Conservation (phyloP, 2,888 invertebrate species). For the Ernsta delagoae region DNA sequence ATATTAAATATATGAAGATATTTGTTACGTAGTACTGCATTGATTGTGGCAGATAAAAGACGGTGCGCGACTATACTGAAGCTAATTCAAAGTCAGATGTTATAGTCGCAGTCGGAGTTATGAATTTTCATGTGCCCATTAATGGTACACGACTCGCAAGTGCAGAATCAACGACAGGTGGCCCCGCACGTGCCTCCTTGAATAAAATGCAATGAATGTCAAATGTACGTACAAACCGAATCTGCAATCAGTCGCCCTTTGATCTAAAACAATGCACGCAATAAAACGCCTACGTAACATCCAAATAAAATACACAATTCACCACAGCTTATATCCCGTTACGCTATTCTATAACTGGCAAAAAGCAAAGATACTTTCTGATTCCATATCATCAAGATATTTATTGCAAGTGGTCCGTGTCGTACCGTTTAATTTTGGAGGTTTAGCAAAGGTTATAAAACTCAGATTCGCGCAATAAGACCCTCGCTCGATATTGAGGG, state of each 20-base stretch:
- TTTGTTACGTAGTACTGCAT: constrained; percentile 8
- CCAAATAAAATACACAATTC: constrained; percentile 55
- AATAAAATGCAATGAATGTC: constrained; percentile 84
- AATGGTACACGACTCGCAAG: constrained; percentile 57
- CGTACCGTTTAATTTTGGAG: constrained; percentile 65
- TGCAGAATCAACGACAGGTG: constrained; percentile 80
- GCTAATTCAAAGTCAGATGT: constrained; percentile 16
- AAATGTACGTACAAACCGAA: constrained; percentile 61
- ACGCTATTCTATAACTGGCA: constrained; percentile 54
- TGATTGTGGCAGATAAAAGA: constrained; percentile 12
- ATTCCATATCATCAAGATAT: constrained; percentile 84
- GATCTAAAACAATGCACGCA: constrained; percentile 49
- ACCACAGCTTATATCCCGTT: constrained; percentile 48
- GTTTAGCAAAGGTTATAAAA: constrained; percentile 60
- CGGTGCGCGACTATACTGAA: constrained; percentile 2
- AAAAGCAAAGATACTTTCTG: constrained; percentile 76
- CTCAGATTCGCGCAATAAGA: constrained; percentile 58
- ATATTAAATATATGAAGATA: constrained; percentile 10
- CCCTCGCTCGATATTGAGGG: constrained; percentile 57
- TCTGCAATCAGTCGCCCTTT: constrained; percentile 50
- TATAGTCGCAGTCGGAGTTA: constrained; percentile 37
- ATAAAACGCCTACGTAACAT: constrained; percentile 35
- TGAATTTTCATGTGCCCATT: constrained; percentile 49
- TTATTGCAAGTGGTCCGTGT: constrained; percentile 67
- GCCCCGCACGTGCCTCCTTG: constrained; percentile 77